Evolutionary conservation across 1,140 invertebrate species (phyloP), one percentile per base, ranked within the genome.

Genomic region (Acromyrmex echinatior): DNA sequence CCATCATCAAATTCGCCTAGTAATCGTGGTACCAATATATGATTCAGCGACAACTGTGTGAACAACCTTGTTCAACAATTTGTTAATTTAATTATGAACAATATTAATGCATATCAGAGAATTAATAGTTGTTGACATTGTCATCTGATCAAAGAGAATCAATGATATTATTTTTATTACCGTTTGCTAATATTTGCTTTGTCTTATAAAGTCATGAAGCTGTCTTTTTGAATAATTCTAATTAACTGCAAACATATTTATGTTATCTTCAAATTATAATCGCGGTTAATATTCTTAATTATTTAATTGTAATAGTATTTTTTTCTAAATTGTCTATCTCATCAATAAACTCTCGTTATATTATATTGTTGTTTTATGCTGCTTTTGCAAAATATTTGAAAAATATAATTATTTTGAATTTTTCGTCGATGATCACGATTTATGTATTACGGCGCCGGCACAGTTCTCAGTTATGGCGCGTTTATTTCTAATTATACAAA

Each of bases 1-100:
- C 3, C 0, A 31, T 28, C 21, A 49, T 82, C 68, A 82, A 82
- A 62, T 74, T 62, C 14, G 56, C 56, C 16, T 62, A 51, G 80
- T 82, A 82, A 60, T 80, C 9, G 31, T 51, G 14, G 14, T 10
- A 39, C 51, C 45, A 51, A 9, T 63, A 25, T 21, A 10, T 70
- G 78, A 82, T 58, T 74, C n/a, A n/a, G 25, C 45, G 7, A 70
- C 16, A 31, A 56, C 4, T 9, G 1, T 31, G 45, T 18, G 18
- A 68, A 45, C 45, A 10, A 73, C 1, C 21, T 7, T 45, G 4
- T 71, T 63, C 5, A 45, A 18, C 9, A 5, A 68, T 12, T 58
- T 70, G 28, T 2, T 81, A 39, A 81, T 58, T 70, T 70, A 45
- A 45, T 45, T 45, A 39, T 56, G 10, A 66, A 7, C 12, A 25